Percentiles rank a stretch among this genome's conserved stretches.
Evolutionary conservation across 2,113 vertebrate species (phyloP).

Genomic region (Epinephelus lanceolatus): DNA sequence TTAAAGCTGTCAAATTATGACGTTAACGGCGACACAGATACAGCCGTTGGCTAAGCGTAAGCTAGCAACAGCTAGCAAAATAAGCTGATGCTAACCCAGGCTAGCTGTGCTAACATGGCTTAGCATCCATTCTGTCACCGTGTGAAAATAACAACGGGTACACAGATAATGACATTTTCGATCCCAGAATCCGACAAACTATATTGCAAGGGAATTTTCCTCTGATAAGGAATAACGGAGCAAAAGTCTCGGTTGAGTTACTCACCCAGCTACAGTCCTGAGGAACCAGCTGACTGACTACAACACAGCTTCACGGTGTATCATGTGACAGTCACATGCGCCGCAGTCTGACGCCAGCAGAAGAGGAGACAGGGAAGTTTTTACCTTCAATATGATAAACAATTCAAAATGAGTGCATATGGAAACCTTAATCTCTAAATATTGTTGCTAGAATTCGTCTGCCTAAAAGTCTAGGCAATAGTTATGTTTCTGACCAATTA

Average conservation of each 20-base stretch:
- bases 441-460: too few relatives aligned
- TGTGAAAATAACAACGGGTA: background rate
- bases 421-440: background rate
- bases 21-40: background rate
- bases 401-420: background rate
- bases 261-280: slow-evolving; percentile 57
- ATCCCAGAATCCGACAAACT: background rate
- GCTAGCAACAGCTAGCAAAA: slow-evolving; percentile 11
- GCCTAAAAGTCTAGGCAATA: background rate
- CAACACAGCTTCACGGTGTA: slow-evolving; percentile 65
- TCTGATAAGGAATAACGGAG: background rate
- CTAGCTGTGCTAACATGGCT: slow-evolving; percentile 33
- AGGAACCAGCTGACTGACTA: slow-evolving; percentile 69
- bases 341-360: background rate
- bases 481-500: background rate
- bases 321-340: slow-evolving; percentile 82
- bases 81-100: slow-evolving; percentile 51
- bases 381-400: background rate
- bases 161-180: background rate
- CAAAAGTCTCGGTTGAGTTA: background rate
- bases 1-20: background rate
- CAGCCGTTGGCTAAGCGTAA: background rate
- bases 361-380: background rate
- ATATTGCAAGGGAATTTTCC: accelerated
- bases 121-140: background rate